phyloP scores from a whole-genome alignment of 30 jellyfish, hydroid and myxozoan species.

The Hydra vulgaris region DNA sequence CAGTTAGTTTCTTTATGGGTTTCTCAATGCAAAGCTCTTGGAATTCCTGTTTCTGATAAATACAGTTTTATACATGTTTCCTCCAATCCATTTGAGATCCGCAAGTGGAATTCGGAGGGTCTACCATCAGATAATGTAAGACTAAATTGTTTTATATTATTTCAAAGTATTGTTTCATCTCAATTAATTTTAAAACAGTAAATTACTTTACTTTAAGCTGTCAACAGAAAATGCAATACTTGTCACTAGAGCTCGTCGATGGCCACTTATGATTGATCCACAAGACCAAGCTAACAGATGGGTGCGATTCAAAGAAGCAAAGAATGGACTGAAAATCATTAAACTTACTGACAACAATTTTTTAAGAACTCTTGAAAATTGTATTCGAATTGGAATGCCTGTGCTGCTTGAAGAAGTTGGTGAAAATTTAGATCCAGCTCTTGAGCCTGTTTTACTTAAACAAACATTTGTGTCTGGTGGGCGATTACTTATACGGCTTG shows the following conservation, averaged over 20 bases:
- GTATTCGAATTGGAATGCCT: conserved; percentile 87
- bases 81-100: conserved; percentile 90
- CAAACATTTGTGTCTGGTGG: conserved; percentile 93
- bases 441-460: conserved; percentile 75
- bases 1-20: conserved; percentile 80
- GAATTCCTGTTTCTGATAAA: conserved; percentile 65
- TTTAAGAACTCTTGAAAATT: conserved; percentile 77
- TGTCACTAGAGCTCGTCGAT: conserved; percentile 82
- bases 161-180: not conserved
- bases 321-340: conserved; percentile 72
- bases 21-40: conserved; percentile 49
- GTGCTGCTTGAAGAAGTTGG: conserved; percentile 80
- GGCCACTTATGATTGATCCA: conserved; percentile 99
- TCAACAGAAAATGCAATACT: conserved; percentile 92
- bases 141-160: not conserved
- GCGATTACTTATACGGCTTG: conserved; percentile 81
- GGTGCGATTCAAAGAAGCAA: conserved; percentile 71
- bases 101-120: conserved; percentile 94
- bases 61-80: conserved; percentile 80
- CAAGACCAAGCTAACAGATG: conserved; percentile 97
- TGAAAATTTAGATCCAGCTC: conserved; percentile 87
- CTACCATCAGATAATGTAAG: conserved; percentile 83
- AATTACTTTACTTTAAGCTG: conserved; percentile 26
- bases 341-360: conserved; percentile 70
- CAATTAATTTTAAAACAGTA: not conserved